Base-by-base conservation (phyloP, 2,888 invertebrate species). In the Cheilosia soror region DNA sequence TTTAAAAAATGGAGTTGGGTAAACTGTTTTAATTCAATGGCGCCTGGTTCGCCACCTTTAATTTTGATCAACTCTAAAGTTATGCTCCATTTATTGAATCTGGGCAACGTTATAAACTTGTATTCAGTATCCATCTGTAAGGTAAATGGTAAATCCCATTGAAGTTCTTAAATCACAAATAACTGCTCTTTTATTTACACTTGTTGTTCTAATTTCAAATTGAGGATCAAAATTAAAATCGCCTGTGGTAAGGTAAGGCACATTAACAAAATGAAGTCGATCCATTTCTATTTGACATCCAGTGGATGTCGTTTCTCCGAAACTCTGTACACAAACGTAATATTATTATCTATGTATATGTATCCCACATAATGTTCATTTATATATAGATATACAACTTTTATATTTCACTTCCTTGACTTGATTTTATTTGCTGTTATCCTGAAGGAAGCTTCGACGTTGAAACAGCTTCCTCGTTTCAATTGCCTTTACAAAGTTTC, bases 401-500 rank as follows among this genome's bases (percentile, higher is more conserved):
- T 80, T 80, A 68, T 76, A 80, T 80, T 76, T 68, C 72, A 85
- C 76, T 85, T 68, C 72, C 76, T 77, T 85, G 85, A 76, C 76
- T 72, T 85, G 85, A 85, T 85, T 85, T 85, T 81, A 85, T 85
- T 81, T 85, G 76, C 85, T 72, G 76, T 77, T 81, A 85, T 85
- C 85, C 85, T 42, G 65, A 72, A 77, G 71, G 81, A 85, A 76
- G 53, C 76, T 57, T 44, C 60, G 47, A 71, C 66, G 71, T 25
- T 55, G 69, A 62, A 66, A 72, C 80, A 76, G 77, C 81, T 81
- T 81, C 84, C 71, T 81, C 71, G 69, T 85, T 85, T 85, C 85
- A 85, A 85, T 85, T 85, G 85, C 85, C 85, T 77, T 77, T 85
- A 81, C 81, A 81, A 85, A 85, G 81, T 85, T 85, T 85, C 85